These are phyloP conservation scores for Heliangelus exortis DNA, from an alignment of 2,797 vertebrate species.

Conservation along the genomic window DNA sequence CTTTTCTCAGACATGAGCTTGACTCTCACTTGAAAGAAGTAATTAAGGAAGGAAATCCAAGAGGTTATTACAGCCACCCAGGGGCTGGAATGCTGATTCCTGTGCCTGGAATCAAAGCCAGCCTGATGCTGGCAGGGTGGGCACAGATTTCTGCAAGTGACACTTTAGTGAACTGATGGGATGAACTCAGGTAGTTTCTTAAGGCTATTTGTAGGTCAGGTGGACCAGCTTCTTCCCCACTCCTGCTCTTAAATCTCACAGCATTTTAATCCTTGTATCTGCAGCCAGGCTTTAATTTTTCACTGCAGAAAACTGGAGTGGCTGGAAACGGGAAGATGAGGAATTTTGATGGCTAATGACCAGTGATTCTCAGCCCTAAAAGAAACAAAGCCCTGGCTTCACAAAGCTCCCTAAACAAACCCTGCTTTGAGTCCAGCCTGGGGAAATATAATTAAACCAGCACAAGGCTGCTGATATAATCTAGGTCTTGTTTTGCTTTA, in stretches of 20 bases:
- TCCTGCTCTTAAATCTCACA: constrained; percentile 24
- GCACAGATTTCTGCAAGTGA: neutral
- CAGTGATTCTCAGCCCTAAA: neutral
- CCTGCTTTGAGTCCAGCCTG: neutral
- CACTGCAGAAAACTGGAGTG: neutral
- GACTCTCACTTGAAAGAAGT: constrained; percentile 73
- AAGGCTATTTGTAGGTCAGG: constrained; percentile 33
- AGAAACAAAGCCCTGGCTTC: neutral
- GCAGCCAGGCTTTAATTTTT: constrained; percentile 29
- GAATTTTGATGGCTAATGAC: constrained; percentile 37
- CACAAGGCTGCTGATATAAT: neutral
- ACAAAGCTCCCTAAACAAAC: neutral
- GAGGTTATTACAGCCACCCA: constrained; percentile 21
- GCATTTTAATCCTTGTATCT: constrained; percentile 33
- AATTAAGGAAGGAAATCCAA: constrained; percentile 76
- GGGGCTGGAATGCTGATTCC: neutral
- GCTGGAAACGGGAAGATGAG: neutral
- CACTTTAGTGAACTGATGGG: neutral
- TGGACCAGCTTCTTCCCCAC: neutral
- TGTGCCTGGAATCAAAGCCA: constrained; percentile 24
- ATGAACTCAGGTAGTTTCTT: neutral
- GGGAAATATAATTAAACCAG: neutral
- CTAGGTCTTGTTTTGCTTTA: neutral
- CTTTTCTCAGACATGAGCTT: constrained; percentile 60
- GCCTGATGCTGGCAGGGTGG: neutral